Conservation (phyloP, 2,888 invertebrate species). For the Bombylius major region DNA sequence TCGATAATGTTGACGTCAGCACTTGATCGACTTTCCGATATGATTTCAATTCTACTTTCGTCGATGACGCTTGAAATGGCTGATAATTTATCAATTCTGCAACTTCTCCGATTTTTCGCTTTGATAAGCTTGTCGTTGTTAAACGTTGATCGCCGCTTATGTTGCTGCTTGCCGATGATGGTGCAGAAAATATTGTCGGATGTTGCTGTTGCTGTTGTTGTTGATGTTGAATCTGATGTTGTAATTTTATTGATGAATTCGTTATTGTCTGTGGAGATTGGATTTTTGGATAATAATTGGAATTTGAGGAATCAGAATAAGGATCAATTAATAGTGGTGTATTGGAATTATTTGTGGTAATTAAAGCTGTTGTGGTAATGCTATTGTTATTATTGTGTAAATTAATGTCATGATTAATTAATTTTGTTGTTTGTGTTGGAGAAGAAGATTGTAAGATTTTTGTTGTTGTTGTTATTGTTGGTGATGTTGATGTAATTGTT, state of each 20-base stretch:
- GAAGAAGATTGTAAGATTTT: not conserved
- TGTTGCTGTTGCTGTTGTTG: not conserved
- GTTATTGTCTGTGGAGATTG: conserved; percentile 8
- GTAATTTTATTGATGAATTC: not conserved
- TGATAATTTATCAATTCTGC: conserved; percentile 7
- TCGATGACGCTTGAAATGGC: not conserved
- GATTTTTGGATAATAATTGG: conserved; percentile 9
- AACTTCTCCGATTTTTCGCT: conserved; percentile 7
- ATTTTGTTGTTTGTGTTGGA: not conserved
- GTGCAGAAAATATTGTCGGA: not conserved
- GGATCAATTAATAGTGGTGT: not conserved
- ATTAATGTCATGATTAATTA: conserved; percentile 2
- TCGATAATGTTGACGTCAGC: not conserved
- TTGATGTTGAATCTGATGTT: not conserved
- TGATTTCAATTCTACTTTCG: not conserved
- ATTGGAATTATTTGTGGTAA: not conserved
- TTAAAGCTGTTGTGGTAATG: too few relatives aligned
- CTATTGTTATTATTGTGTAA: not conserved
- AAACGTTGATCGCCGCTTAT: not conserved
- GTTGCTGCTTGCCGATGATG: not conserved
- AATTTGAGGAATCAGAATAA: not conserved
- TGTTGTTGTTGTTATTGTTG: not conserved
- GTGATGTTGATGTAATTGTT: not conserved
- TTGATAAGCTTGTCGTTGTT: not conserved
- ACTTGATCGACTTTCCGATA: not conserved